Evolutionary conservation across 2,888 invertebrate genomes (phyloP).

Genomic region (Belgica antarctica): DNA sequence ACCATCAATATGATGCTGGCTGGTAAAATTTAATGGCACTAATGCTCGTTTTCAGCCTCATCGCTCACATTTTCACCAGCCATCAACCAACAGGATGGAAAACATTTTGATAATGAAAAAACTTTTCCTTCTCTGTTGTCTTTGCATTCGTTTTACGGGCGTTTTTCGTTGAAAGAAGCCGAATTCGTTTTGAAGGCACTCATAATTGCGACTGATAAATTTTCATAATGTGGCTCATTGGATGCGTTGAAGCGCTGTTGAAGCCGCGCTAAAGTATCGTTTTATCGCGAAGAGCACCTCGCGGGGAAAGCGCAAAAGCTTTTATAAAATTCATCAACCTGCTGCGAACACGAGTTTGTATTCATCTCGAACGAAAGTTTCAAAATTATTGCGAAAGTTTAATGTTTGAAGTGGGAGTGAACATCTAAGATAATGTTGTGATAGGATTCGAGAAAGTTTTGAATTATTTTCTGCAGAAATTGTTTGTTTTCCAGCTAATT

Average conservation of each 20-base stretch:
- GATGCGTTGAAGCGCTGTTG: too few relatives aligned
- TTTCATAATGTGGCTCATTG: background rate
- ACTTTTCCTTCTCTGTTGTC: conserved; percentile 1
- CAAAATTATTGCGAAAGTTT: too few relatives aligned
- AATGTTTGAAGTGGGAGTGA: too few relatives aligned
- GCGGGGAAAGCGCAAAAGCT: too few relatives aligned
- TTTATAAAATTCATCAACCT: background rate
- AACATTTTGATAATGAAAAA: conserved; percentile 30
- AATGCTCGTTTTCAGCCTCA: background rate
- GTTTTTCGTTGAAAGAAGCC: background rate
- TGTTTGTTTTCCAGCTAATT: too few relatives aligned
- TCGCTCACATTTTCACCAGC: background rate
- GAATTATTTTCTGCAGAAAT: too few relatives aligned
- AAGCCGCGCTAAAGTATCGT: background rate
- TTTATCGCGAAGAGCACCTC: background rate
- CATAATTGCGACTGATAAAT: conserved; percentile 20
- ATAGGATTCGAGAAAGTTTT: too few relatives aligned
- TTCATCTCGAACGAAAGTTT: too few relatives aligned
- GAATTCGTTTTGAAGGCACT: background rate
- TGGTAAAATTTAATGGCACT: conserved; percentile 6
- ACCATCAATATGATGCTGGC: conserved; percentile 17
- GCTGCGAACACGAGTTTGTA: too few relatives aligned
- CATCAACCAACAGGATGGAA: background rate
- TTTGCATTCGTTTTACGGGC: background rate
- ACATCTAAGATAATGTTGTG: too few relatives aligned